Conservation (phyloP, 1,140 invertebrate genomes). For the Telenomus remus region DNA sequence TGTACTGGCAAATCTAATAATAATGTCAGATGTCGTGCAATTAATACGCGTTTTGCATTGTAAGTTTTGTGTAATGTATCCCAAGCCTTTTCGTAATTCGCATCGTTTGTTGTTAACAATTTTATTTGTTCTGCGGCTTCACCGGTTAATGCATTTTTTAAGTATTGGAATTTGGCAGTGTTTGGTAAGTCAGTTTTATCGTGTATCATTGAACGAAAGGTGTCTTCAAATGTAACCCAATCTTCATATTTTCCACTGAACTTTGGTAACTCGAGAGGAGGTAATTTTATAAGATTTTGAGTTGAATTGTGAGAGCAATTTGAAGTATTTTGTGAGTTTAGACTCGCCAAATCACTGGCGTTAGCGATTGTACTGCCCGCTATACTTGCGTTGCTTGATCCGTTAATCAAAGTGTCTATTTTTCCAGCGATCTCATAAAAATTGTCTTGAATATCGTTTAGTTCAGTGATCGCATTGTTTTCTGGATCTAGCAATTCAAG, state of each 20-base stretch:
- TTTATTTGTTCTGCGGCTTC: constrained; percentile 29
- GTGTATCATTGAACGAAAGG: constrained; percentile 32
- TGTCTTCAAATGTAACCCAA: constrained; percentile 42
- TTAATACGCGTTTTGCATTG: background rate
- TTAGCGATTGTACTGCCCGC: background rate
- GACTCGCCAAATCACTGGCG: background rate
- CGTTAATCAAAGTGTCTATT: background rate
- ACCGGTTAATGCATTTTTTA: constrained; percentile 26
- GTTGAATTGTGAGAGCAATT: background rate
- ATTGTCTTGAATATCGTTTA: background rate
- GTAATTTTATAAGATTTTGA: constrained; percentile 22
- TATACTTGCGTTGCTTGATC: background rate
- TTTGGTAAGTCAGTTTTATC: constrained; percentile 15
- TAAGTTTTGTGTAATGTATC: background rate
- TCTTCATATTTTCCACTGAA: constrained; percentile 43
- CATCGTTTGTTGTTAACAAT: constrained; percentile 13
- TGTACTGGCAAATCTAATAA: constrained; percentile 21
- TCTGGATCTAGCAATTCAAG: background rate
- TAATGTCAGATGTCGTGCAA: background rate
- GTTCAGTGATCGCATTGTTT: background rate
- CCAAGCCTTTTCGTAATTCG: constrained; percentile 28
- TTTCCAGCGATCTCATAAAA: constrained; percentile 7
- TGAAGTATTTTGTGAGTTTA: background rate
- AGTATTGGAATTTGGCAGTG: constrained; percentile 45
- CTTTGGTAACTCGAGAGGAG: constrained; percentile 14